Base-by-base conservation (phyloP, 2,797 vertebrate species). In the Trachops cirrhosus region DNA sequence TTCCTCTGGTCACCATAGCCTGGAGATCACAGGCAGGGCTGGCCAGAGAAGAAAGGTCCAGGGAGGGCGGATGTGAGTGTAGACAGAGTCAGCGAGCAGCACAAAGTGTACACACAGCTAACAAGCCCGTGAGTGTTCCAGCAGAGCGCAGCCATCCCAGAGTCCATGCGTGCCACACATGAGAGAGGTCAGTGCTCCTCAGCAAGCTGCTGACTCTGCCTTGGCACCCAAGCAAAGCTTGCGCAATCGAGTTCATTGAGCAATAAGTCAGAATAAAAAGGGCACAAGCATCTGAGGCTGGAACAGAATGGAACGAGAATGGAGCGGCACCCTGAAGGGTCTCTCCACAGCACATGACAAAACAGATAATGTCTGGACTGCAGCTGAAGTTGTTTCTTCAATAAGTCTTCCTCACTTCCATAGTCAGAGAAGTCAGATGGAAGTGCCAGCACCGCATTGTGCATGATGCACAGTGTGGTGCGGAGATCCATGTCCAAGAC, bases 81-180 rank as follows among this genome's bases (percentile, higher is more conserved):
- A 82, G 41, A 82, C 10, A 75, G 46, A 87, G 74, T 19, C 57
- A 6, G 10, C 1, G 1, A 41, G 48, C 62, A 48, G 73, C 78
- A 34, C 48, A 0, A 62, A 37, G 48, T 8, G 62, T 26, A 64
- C 80, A 19, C 22, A 4, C 0, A 21, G 70, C 39, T 86, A 34
- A 24, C 9, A 12, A 79, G 59, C 39, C 3, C 21, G 8, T 8
- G 29, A 84, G 46, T 4, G 0, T n/a, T 39, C 52, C n/a, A 29
- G 59, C 21, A 2, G 19, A 29, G 6, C 0, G 0, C 15, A 6
- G 71, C 16, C 11, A 15, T 8, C 39, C 2, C 0, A 0, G 44
- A 24, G 16, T 19, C 48, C 7, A 1, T 15, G 57, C 1, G 0
- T 6, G n/a, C 18, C 5, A 10, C 29, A 0, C 0, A 1, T 1